Base-by-base conservation (phyloP, 2,797 vertebrate species). In the Psittacula derbiana region DNA sequence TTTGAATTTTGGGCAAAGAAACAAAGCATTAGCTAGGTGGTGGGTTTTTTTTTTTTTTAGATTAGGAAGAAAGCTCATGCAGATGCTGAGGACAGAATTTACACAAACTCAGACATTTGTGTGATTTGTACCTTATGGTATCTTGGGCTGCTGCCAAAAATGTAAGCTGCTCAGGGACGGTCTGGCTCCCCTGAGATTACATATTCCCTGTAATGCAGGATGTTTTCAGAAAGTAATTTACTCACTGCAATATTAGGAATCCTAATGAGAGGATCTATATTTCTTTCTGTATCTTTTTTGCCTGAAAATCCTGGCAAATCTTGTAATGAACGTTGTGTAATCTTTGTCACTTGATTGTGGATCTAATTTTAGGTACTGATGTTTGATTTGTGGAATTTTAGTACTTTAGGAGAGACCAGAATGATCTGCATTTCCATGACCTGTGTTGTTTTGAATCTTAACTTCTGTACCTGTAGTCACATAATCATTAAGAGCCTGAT, bases 201-300 rank as follows among this genome's bases (percentile, higher is more conserved):
- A 74, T 93, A 75, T 65, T 89, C 82, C 75, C 85, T 69, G 49
- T 86, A 95, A 93, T n/a, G 38, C 31, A 90, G 93, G 90, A 87
- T 71, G 74, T 91, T 96, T 94, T 94, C 43, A 40, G 94, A 87
- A 91, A 92, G 61, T 93, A 79, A 91, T 95, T 95, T 92, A 85
- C 25, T 83, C 62, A 16, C 58, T 75, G 38, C 53, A 43, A 88
- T 75, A 90, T 78, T 82, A 72, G n/a, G 74, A 72, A 64, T 81
- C 38, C 74, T 92, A 92, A 92, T 74, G 76, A 94, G 79, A 82
- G 41, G 31, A 73, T 88, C 70, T 74, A 1, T 86, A 75, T 76
- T 90, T 94, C 64, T 44, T 95, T 95, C 52, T 66, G 49, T 5
- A 36, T 93, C 30, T 78, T 95, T 89, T 79, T 76, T 91, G 50